phyloP scores from a whole-genome alignment of 1,140 invertebrate genomes.

The Zaprionus kolodkinae region DNA sequence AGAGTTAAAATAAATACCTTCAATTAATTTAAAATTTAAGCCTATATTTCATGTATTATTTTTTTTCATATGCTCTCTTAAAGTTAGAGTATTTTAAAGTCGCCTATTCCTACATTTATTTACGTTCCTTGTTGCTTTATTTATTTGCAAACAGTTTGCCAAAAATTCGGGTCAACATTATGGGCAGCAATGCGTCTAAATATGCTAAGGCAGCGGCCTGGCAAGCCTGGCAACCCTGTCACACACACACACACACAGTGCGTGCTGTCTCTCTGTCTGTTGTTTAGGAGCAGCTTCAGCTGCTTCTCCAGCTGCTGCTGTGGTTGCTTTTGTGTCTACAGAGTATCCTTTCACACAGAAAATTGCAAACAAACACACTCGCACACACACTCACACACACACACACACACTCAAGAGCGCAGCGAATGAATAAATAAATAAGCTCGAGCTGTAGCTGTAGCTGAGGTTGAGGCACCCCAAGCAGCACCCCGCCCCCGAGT shows the following conservation, averaged over 20 bases:
- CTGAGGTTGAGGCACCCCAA: background rate
- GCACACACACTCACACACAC: slow-evolving; percentile 38
- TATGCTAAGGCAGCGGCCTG: slow-evolving; percentile 23
- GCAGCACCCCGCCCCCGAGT: background rate
- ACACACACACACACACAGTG: slow-evolving; percentile 45
- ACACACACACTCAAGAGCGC: slow-evolving; percentile 41
- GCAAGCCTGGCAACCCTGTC: slow-evolving; percentile 20
- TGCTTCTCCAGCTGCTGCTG: slow-evolving; percentile 14
- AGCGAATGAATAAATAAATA: slow-evolving; percentile 82
- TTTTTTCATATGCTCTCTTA: background rate
- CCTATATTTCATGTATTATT: background rate
- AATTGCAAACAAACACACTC: slow-evolving; percentile 76
- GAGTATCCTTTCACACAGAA: slow-evolving; percentile 77
- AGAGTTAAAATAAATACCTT: too few relatives aligned
- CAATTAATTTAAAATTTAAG: too few relatives aligned
- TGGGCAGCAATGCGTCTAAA: slow-evolving; percentile 65
- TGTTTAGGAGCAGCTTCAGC: slow-evolving; percentile 33
- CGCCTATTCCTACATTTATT: slow-evolving; percentile 12
- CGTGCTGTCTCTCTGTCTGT: slow-evolving; percentile 51
- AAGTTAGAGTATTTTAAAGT: slow-evolving; percentile 45
- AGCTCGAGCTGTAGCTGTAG: slow-evolving; percentile 32
- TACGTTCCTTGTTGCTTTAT: slow-evolving; percentile 68
- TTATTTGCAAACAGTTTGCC: slow-evolving; percentile 77
- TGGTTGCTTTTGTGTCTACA: slow-evolving; percentile 63
- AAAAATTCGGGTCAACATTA: slow-evolving; percentile 83